Conservation (phyloP, 23 tunicate species). For the Botrylloides violaceus region DNA sequence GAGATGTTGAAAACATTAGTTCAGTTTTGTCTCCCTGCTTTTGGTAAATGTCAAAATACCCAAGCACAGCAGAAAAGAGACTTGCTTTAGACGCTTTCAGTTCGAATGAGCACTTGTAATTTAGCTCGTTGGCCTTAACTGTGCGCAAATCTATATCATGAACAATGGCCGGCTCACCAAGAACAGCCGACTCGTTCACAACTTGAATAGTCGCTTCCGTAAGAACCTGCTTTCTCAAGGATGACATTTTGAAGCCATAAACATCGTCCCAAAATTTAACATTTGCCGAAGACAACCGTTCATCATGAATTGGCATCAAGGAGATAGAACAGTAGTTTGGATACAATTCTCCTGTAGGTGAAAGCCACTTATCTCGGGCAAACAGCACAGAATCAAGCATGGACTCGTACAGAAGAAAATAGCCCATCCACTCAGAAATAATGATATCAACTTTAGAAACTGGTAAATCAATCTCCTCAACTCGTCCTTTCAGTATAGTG, state of each 20-base stretch:
- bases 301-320: conserved; percentile 58
- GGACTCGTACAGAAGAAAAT: conserved; percentile 84
- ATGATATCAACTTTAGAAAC: conserved; percentile 75
- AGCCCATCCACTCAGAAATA: conserved; percentile 99
- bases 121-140: conserved; percentile 35
- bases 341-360: conserved; percentile 40
- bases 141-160: conserved; percentile 14
- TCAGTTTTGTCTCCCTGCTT: not conserved
- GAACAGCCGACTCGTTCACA: conserved; percentile 20
- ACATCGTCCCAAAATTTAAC: conserved; percentile 85
- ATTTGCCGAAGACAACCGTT: conserved; percentile 29
- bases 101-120: conserved; percentile 49
- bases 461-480: conserved; percentile 70
- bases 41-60: conserved; percentile 64
- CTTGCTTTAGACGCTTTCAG: conserved; percentile 36
- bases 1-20: conserved; percentile 63
- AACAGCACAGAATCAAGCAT: conserved; percentile 90
- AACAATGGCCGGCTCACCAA: conserved; percentile 52
- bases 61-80: conserved; percentile 43
- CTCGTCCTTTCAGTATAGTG: conserved; percentile 63
- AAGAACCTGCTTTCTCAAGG: conserved; percentile 38
- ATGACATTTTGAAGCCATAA: conserved; percentile 89
- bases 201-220: conserved; percentile 61
- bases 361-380: conserved; percentile 76
- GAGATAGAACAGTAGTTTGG: conserved; percentile 47